These are phyloP conservation scores for Pycnonotus jocosus DNA, from an alignment of 2,113 vertebrate genomes.

Conservation along the genomic window DNA sequence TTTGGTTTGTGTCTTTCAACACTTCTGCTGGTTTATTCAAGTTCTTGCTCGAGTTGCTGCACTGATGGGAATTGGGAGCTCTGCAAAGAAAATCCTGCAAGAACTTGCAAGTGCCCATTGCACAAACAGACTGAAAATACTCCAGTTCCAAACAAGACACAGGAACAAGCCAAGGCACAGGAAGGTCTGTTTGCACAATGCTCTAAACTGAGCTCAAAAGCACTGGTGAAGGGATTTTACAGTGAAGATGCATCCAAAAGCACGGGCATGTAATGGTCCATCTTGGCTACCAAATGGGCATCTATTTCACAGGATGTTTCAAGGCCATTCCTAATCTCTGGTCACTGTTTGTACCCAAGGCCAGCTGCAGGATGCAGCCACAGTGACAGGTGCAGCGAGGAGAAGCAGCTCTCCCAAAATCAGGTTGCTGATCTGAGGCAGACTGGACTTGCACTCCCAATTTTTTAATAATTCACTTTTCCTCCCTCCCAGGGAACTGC, in stretches of 20 bases:
- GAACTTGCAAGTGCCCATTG: neutral
- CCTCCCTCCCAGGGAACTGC: neutral
- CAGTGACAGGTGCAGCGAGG: neutral
- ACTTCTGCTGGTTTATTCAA: neutral
- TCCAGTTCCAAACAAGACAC: rapidly evolving
- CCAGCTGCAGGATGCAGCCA: neutral
- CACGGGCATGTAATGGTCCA: neutral
- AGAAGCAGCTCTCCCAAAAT: neutral
- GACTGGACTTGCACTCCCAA: neutral
- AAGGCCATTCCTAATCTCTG: neutral
- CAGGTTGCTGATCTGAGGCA: neutral
- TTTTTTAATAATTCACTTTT: neutral
- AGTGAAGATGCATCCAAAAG: neutral
- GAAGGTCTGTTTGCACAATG: neutral
- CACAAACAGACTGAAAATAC: neutral
- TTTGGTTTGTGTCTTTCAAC: slow-evolving; percentile 19
- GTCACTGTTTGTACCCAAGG: rapidly evolving
- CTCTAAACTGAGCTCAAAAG: neutral
- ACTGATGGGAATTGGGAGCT: neutral
- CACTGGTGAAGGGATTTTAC: neutral
- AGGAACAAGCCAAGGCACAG: neutral
- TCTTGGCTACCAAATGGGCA: neutral
- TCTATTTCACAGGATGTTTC: neutral
- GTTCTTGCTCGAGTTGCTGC: neutral
- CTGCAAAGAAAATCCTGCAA: neutral